phyloP scores from a whole-genome alignment of 2,888 invertebrate species.

The Stenodera caucasica region DNA sequence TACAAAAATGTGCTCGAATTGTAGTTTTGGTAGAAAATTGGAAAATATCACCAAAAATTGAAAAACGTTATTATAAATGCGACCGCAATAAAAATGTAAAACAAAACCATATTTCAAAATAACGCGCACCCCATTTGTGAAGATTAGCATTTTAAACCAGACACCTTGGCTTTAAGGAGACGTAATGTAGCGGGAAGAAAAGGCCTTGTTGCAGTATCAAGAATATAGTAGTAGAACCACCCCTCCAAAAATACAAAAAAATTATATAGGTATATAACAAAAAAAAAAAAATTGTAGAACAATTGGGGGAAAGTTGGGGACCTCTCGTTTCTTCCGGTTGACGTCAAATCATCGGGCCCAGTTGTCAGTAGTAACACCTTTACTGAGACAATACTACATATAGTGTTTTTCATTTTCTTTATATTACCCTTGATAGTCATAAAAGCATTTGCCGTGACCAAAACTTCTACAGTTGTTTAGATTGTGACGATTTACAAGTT shows the following conservation, averaged over 20 bases:
- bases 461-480: slow-evolving; percentile 61
- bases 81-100: slow-evolving; percentile 58
- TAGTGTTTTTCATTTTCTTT: slow-evolving; percentile 88
- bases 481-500: slow-evolving; percentile 53
- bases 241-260: too few species aligned
- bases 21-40: slow-evolving; percentile 34
- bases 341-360: slow-evolving; percentile 49
- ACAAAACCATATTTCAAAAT: slow-evolving; percentile 58
- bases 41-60: slow-evolving; percentile 49
- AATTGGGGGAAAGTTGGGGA: slow-evolving; percentile 38
- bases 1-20: too few species aligned
- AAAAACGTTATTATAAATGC: slow-evolving; percentile 58
- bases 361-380: slow-evolving; percentile 55
- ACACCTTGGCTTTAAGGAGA: slow-evolving; percentile 57
- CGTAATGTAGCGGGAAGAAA: slow-evolving; percentile 51
- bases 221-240: slow-evolving; percentile 31
- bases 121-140: slow-evolving; percentile 58
- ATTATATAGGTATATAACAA: too few species aligned
- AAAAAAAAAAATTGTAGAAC: too few species aligned
- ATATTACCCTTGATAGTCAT: slow-evolving; percentile 83
- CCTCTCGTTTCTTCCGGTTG: slow-evolving; percentile 47
- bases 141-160: slow-evolving; percentile 59
- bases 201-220: slow-evolving; percentile 32
- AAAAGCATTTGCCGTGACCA: slow-evolving; percentile 88
- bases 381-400: slow-evolving; percentile 54